Percentiles rank a stretch among this genome's conserved stretches.
phyloP scores from a whole-genome alignment of 2,113 vertebrate species.

The Megaceryle torquata region DNA sequence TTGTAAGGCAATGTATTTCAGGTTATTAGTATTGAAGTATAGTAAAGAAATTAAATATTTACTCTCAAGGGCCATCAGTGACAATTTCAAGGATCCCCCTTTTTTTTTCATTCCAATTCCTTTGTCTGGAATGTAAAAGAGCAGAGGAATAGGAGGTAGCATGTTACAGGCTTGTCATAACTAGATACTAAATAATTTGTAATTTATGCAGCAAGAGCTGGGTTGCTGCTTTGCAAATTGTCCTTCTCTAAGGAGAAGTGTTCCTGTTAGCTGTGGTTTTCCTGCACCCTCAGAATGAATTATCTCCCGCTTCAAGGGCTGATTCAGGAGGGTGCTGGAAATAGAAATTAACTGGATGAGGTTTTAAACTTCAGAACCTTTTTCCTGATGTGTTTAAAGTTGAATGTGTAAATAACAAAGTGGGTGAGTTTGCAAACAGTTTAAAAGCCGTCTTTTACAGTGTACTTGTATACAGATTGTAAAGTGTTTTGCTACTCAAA shows the following conservation, averaged over 20 bases:
- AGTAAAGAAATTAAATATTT: background rate
- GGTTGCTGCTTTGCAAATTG: background rate
- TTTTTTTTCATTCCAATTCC: background rate
- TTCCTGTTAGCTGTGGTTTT: background rate
- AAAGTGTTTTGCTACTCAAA: background rate
- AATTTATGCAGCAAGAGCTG: background rate
- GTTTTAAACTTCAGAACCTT: background rate
- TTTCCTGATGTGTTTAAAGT: background rate
- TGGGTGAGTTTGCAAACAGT: background rate
- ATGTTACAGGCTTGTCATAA: background rate
- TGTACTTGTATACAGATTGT: background rate
- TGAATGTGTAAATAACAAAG: background rate
- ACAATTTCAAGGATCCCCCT: background rate
- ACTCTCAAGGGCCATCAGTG: background rate
- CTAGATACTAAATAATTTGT: background rate
- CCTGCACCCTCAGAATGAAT: background rate
- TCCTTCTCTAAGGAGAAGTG: background rate
- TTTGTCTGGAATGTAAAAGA: background rate
- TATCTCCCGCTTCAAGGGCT: background rate
- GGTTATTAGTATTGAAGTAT: background rate
- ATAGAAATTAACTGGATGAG: background rate
- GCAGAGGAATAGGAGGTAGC: background rate
- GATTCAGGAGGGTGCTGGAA: background rate
- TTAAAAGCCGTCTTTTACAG: background rate
- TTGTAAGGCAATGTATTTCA: background rate